Evolutionary conservation across 2,113 vertebrate genomes (phyloP).

Genomic region (Mungos mungo): DNA sequence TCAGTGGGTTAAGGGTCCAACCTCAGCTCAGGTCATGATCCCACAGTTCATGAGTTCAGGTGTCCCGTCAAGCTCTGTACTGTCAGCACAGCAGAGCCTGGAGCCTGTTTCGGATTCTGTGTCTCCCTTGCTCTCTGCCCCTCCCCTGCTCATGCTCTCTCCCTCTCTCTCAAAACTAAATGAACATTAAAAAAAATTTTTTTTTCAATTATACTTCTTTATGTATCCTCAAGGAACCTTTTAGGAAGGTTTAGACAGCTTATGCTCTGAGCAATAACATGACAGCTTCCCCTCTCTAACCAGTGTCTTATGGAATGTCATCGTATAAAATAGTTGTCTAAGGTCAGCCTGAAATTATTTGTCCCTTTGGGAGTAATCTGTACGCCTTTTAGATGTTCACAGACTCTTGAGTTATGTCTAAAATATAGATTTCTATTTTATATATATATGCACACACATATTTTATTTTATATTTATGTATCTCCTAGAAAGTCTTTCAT

Average conservation of each 20-base stretch:
- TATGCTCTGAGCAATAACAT: not conserved
- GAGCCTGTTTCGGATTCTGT: no score
- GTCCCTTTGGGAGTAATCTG: not conserved
- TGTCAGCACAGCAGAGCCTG: no score
- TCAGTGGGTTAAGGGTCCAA: no score
- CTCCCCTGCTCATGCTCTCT: no score
- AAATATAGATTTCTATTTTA: not conserved
- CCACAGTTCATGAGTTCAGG: no score
- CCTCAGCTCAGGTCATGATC: no score
- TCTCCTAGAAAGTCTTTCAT: not conserved
- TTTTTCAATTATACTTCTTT: not conserved
- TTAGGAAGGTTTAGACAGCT: not conserved
- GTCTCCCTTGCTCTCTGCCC: no score
- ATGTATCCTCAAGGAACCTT: not conserved
- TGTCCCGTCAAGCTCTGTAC: no score
- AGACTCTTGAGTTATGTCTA: not conserved
- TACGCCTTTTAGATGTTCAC: not conserved
- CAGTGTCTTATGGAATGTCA: not conserved
- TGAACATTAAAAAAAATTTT: not conserved
- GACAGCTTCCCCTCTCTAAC: not conserved
- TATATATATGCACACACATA: not conserved
- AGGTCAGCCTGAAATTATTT: not conserved
- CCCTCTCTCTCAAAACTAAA: no score
- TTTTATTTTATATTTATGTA: not conserved
- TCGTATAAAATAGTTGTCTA: not conserved